A percentile compares a stretch with the other conserved stretches of the same genome.
Conservation (phyloP, 2,797 vertebrate genomes). For the Neoniphon sammara region DNA sequence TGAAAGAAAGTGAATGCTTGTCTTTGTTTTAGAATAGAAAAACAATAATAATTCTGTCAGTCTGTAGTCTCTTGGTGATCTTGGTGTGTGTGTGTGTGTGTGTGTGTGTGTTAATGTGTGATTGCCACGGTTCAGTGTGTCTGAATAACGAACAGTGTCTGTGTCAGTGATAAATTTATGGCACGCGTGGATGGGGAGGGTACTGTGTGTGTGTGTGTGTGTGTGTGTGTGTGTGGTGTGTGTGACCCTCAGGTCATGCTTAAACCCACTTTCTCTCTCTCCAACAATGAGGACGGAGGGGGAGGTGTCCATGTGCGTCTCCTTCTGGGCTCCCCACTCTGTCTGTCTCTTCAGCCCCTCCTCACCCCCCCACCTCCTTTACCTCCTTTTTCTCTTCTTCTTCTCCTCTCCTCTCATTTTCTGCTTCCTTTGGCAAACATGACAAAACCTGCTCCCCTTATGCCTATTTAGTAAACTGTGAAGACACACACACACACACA, state of each 20-base stretch:
- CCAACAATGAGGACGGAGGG: conserved; percentile 69
- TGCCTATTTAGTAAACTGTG: background rate
- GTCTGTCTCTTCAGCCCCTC: conserved; percentile 50
- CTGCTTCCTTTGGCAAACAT: conserved; percentile 14
- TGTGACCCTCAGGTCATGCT: conserved; percentile 72
- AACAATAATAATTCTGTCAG: too few species aligned
- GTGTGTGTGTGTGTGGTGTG: conserved; percentile 24
- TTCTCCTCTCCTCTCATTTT: conserved; percentile 8
- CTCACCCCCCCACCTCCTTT: conserved; percentile 36
- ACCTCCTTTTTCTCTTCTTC: background rate
- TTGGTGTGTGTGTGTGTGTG: conserved; percentile 11
- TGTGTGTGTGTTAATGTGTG: conserved; percentile 13
- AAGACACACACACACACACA: too few species aligned
- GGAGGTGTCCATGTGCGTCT: conserved; percentile 44
- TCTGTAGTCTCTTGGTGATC: background rate
- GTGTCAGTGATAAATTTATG: conserved; percentile 76
- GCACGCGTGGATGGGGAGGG: conserved; percentile 65
- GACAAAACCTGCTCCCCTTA: conserved; percentile 3
- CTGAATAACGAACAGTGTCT: conserved; percentile 52
- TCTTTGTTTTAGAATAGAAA: too few species aligned
- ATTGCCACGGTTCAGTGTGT: background rate
- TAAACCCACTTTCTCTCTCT: conserved; percentile 72
- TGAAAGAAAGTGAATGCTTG: too few species aligned
- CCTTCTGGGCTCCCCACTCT: conserved; percentile 38
- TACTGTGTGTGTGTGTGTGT: conserved; percentile 18